A percentile compares a stretch with the other conserved stretches of the same genome.
Evolutionary conservation across 2,113 vertebrate species (phyloP).

Genomic region (Hypocryptadius cinnamomeus): DNA sequence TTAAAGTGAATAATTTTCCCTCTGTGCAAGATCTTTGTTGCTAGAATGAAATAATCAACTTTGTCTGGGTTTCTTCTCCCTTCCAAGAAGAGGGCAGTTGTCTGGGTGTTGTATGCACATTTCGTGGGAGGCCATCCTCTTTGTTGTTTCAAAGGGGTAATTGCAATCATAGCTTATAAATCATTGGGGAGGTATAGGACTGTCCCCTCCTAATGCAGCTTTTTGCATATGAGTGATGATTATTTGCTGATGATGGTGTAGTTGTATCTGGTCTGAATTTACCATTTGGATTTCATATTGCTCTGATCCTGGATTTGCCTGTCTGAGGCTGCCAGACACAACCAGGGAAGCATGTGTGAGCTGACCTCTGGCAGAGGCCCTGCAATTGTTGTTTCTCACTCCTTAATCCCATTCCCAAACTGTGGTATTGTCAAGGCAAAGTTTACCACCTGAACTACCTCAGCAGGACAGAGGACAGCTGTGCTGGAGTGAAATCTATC

Average conservation of each 20-base stretch:
- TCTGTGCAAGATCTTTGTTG: constrained; percentile 46
- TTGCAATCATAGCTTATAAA: constrained; percentile 64
- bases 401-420: constrained; percentile 5
- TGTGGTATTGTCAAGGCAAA: not conserved
- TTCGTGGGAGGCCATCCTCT: constrained; percentile 49
- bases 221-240: constrained; percentile 47
- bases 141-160: constrained; percentile 60
- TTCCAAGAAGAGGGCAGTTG: constrained; percentile 2
- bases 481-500: not conserved
- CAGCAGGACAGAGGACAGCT: not conserved
- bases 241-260: constrained; percentile 32
- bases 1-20: constrained; percentile 21
- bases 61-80: not conserved
- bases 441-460: not conserved
- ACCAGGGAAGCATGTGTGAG: constrained; percentile 26
- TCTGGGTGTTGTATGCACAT: not conserved
- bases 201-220: constrained; percentile 47
- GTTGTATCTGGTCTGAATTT: constrained; percentile 54
- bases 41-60: constrained; percentile 42
- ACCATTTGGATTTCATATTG: constrained; percentile 44
- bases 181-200: constrained; percentile 39
- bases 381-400: not conserved
- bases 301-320: constrained; percentile 62
- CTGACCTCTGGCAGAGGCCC: constrained; percentile 52
- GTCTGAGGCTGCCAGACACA: constrained; percentile 14